Conservation (phyloP, 2,797 vertebrate genomes). For the Cossypha heuglini region DNA sequence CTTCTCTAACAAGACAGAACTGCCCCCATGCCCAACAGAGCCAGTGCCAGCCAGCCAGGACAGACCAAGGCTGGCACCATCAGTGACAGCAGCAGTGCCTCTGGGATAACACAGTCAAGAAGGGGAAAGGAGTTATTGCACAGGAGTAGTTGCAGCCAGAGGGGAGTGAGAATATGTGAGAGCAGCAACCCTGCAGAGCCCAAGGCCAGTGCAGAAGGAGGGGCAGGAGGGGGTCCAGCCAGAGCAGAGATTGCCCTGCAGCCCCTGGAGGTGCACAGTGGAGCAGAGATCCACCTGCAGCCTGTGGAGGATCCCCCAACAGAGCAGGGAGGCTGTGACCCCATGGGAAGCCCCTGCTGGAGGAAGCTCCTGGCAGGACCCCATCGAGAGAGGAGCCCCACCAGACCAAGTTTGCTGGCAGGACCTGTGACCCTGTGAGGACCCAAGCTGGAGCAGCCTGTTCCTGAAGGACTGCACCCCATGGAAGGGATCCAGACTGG, state of each 20-base stretch:
- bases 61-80: not conserved
- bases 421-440: not conserved
- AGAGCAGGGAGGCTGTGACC: not conserved
- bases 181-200: not conserved
- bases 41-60: not conserved
- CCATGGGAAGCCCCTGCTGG: not conserved
- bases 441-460: not conserved
- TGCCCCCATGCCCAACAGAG: rapidly evolving
- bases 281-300: not conserved
- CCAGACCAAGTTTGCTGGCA: not conserved
- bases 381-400: not conserved
- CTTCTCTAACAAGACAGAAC: not conserved
- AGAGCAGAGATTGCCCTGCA: not conserved
- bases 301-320: rapidly evolving
- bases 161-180: not conserved
- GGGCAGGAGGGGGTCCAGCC: not conserved
- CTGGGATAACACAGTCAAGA: not conserved
- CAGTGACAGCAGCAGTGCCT: not conserved
- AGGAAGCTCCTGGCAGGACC: not conserved
- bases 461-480: not conserved
- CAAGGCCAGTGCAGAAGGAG: not conserved
- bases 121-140: not conserved
- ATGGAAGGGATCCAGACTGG: not conserved
- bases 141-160: not conserved
- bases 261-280: not conserved